Evolutionary conservation across 2,797 vertebrate species (phyloP).

Genomic region (Rachycentron canadum): DNA sequence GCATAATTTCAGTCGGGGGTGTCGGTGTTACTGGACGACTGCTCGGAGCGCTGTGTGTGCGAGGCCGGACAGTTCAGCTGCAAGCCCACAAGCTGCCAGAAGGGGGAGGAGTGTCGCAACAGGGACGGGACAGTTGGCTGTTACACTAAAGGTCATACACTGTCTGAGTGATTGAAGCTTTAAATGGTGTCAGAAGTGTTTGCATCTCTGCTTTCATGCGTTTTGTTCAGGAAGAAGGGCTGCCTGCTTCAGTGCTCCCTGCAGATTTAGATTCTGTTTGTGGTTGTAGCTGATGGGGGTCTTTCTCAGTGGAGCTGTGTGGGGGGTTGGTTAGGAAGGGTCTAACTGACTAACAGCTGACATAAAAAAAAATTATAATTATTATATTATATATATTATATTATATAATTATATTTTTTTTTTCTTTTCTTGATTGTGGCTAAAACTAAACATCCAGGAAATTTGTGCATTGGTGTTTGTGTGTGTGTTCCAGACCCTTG

Average conservation of each 20-base stretch:
- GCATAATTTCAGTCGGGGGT: slow-evolving; percentile 19
- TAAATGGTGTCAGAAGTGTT: background rate
- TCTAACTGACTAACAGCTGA: too few species aligned
- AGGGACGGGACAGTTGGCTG: slow-evolving; percentile 30
- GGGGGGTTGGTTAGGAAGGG: too few species aligned
- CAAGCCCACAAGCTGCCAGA: slow-evolving; percentile 6
- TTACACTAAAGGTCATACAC: slow-evolving; percentile 26
- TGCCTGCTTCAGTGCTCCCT: too few species aligned
- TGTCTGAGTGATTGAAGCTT: background rate
- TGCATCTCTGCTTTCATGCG: background rate
- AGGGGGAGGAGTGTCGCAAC: slow-evolving; percentile 36
- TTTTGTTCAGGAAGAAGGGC: background rate
- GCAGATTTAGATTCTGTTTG: too few species aligned
- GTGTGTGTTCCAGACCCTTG: slow-evolving; percentile 42
- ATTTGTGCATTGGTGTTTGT: background rate
- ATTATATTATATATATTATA: too few species aligned
- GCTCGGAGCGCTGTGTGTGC: slow-evolving; percentile 38
- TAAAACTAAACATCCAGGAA: too few species aligned
- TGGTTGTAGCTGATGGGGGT: too few species aligned
- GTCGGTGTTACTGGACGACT: background rate
- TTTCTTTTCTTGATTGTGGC: too few species aligned
- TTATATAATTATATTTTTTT: too few species aligned
- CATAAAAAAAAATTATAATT: too few species aligned
- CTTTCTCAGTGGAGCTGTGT: too few species aligned
- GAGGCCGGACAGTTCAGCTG: slow-evolving; percentile 39